Evolutionary conservation across 2,888 invertebrate species (phyloP).

Genomic region (Dendrolimus houi): DNA sequence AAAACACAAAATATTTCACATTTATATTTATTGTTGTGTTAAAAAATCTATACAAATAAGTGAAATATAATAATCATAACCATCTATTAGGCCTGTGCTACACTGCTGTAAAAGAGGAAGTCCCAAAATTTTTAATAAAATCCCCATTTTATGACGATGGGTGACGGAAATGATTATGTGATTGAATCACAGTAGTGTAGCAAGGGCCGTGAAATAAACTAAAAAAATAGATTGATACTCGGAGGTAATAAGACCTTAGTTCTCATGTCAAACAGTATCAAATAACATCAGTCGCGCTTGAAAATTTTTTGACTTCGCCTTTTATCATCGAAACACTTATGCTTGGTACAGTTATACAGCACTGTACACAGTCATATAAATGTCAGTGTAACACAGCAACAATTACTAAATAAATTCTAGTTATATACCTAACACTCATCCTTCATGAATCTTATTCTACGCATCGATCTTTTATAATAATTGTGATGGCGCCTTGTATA

Average conservation of each 20-base stretch:
- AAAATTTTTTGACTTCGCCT: conserved; percentile 35
- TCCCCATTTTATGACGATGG: neutral
- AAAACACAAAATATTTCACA: conserved; percentile 65
- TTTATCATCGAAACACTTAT: conserved; percentile 30
- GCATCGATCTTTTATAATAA: conserved; percentile 48
- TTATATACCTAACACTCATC: conserved; percentile 58
- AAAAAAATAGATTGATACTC: conserved; percentile 72
- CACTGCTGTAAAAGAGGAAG: conserved; percentile 32
- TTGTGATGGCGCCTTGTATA: conserved; percentile 64
- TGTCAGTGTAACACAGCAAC: conserved; percentile 55
- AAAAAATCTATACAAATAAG: conserved; percentile 74
- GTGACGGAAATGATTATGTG: neutral
- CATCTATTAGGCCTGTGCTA: conserved; percentile 49
- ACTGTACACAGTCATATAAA: conserved; percentile 21
- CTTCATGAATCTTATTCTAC: conserved; percentile 48
- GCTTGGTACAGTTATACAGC: conserved; percentile 35
- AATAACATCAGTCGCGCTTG: conserved; percentile 63
- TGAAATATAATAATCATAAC: conserved; percentile 70
- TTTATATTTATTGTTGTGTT: conserved; percentile 75
- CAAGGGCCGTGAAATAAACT: conserved; percentile 46
- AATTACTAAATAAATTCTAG: conserved; percentile 56
- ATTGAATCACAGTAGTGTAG: conserved; percentile 30
- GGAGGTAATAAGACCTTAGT: conserved; percentile 73
- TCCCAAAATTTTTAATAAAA: neutral
- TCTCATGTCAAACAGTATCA: conserved; percentile 64